Evolutionary conservation across 1,140 invertebrate genomes (phyloP).

Genomic region (Aricia agestis): DNA sequence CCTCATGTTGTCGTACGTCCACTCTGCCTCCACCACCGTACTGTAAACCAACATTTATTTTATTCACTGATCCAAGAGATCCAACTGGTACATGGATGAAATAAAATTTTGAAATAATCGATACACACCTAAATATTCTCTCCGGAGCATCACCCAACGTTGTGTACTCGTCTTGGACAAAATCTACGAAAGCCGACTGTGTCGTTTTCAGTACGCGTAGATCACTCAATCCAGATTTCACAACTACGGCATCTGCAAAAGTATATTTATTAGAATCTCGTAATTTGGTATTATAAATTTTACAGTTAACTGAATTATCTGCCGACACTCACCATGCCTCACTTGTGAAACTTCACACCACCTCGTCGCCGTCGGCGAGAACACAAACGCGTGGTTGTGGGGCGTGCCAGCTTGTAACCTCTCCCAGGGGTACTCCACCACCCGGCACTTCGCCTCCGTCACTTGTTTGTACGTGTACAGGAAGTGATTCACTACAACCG

Average conservation of each 20-base stretch:
- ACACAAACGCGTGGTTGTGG: conserved; percentile 86
- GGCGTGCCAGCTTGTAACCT: conserved; percentile 77
- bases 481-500: conserved; percentile 83
- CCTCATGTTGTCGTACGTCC: conserved; percentile 80
- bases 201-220: conserved; percentile 85
- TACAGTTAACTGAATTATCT: not conserved
- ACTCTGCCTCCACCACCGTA: conserved; percentile 83
- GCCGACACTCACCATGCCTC: conserved; percentile 78
- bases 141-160: conserved; percentile 84
- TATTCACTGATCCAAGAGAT: not conserved
- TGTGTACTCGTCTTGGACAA: conserved; percentile 85
- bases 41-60: conserved; percentile 62
- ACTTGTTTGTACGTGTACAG: conserved; percentile 84
- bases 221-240: conserved; percentile 81
- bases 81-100: too few relatives aligned
- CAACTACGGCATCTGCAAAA: conserved; percentile 74
- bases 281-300: too few relatives aligned
- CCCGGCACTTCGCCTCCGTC: conserved; percentile 79
- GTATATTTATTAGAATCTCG: not conserved
- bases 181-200: conserved; percentile 86
- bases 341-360: conserved; percentile 80
- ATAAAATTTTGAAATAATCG: too few relatives aligned
- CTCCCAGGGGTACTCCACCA: conserved; percentile 85
- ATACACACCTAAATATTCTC: conserved; percentile 77
- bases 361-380: conserved; percentile 79